Conservation (phyloP, 2,888 invertebrate species). For the Bellardia bayeri region DNA sequence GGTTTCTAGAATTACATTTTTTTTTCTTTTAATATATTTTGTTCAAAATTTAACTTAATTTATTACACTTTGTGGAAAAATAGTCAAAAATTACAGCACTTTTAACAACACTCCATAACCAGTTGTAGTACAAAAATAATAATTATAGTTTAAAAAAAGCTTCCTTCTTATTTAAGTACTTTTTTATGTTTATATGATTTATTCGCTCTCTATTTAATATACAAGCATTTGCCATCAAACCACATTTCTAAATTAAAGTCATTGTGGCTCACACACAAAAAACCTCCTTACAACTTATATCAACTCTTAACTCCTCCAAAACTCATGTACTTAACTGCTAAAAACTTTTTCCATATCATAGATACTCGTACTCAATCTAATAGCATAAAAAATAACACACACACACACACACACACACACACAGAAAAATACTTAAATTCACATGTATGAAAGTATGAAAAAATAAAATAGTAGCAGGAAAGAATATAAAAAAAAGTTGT, state of each 20-base stretch:
- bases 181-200: not conserved
- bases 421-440: not conserved
- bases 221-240: not conserved
- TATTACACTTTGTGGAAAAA: too few species aligned
- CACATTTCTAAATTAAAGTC: constrained; percentile 32
- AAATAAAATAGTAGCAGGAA: not conserved
- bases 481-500: constrained; percentile 40
- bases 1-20: too few species aligned
- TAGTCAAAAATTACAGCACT: too few species aligned
- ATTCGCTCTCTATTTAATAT: constrained; percentile 15
- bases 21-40: too few species aligned
- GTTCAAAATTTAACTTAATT: too few species aligned
- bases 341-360: constrained; percentile 58
- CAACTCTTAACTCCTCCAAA: constrained; percentile 52
- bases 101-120: too few species aligned
- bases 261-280: constrained; percentile 9
- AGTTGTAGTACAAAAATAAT: too few species aligned
- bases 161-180: too few species aligned
- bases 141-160: too few species aligned
- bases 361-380: constrained; percentile 39
- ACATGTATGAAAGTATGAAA: not conserved
- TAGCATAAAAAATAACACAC: constrained; percentile 17
- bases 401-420: constrained; percentile 31
- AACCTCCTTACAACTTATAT: constrained; percentile 14
- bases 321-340: constrained; percentile 48